Percentiles rank a stretch among this genome's conserved stretches.
These are phyloP conservation scores for Mastomys natalensis DNA, from an alignment of 2,113 vertebrate species.

Conservation along the genomic window DNA sequence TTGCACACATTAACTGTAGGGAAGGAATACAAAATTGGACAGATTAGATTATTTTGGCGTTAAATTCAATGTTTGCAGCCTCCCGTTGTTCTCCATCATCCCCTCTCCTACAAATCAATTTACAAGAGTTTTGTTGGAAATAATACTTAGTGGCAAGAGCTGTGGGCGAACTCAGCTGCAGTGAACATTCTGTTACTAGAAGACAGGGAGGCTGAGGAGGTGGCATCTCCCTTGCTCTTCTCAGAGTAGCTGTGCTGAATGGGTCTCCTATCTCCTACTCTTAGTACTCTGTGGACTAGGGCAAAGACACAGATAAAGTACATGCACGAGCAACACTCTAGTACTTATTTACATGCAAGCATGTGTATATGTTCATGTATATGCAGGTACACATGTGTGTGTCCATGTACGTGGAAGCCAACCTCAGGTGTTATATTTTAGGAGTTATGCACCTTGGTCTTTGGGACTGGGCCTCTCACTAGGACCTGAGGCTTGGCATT, in stretches of 20 bases:
- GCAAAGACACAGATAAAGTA: no score
- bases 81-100: slow-evolving; percentile 56
- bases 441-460: neutral
- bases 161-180: neutral
- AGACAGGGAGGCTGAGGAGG: neutral
- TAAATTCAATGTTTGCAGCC: slow-evolving; percentile 64
- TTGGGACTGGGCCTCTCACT: neutral
- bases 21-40: slow-evolving; percentile 65
- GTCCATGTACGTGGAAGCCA: neutral
- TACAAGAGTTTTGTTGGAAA: slow-evolving; percentile 49
- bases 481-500: neutral
- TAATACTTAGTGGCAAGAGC: slow-evolving; percentile 52
- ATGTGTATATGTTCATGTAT: neutral
- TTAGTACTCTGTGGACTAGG: fast-evolving
- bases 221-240: neutral
- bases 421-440: neutral
- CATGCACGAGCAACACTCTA: neutral
- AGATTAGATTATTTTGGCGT: slow-evolving; percentile 70
- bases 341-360: no score
- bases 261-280: neutral
- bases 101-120: slow-evolving; percentile 62
- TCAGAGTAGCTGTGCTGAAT: neutral
- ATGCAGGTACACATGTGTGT: neutral
- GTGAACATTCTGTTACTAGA: neutral
- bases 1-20: slow-evolving; percentile 74